Base-by-base conservation (phyloP, 2,113 vertebrate genomes). In the Vicugna pacos region DNA sequence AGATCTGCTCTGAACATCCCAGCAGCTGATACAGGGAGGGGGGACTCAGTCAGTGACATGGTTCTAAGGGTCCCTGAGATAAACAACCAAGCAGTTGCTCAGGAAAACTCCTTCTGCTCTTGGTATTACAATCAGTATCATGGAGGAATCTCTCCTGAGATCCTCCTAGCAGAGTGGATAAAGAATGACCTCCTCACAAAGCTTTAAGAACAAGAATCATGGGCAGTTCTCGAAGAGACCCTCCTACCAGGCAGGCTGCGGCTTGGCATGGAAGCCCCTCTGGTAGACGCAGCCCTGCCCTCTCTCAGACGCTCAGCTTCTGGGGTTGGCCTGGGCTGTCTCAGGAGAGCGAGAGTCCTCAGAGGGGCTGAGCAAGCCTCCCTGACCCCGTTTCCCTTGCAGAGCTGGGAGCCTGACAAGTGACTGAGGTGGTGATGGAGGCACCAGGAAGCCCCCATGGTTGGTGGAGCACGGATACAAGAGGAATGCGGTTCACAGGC, bases 241-340 rank as follows among this genome's bases (percentile, higher is more conserved):
- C 28, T 52, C 15, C 20, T 8, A 28, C 32, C 19, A 0, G 0
- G 7, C 7, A 8, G 58, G 48, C 38, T 15, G 38, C 10, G 3
- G 38, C 52, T 19, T 9, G 10, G 14, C 54, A 32, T 20, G 84
- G 60, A 2, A 56, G 75, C 3, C 6, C 62, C 28, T 12, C 11
- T 26, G 35, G 76, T 8, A 8, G 42, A 69, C 12, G 76, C 81
- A 56, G 58, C 58, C 38, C 91, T 46, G 69, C n/a, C 48, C 48
- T 52, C n/a, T 75, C 2, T 0, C 5, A 3, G 8, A 50, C 14
- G 22, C n/a, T n/a, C n/a, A 32, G 35, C 19, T 13, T 42, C 91
- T 54, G 24, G 17, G 69, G 38, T 56, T 46, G 12, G 24, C 56
- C 32, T 0, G 1, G 50, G 22, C 65, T 19, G 58, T 72, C 17